Evolutionary conservation across 2,113 vertebrate genomes (phyloP), one percentile per base, ranked within the genome.

Genomic region (Podocnemis expansa): DNA sequence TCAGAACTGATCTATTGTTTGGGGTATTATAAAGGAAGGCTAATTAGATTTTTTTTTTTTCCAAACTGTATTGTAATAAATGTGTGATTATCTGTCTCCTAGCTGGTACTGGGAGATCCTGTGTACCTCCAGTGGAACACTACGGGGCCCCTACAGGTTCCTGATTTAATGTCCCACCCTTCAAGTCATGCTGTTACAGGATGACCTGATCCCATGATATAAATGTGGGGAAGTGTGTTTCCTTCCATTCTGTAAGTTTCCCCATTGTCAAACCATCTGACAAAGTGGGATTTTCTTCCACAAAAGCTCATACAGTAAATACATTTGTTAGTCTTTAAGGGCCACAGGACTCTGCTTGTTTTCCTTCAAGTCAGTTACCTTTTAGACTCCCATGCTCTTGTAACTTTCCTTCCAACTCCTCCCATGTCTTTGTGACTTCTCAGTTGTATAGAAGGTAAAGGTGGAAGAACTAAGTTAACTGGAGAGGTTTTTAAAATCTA

Each of bases 1-100:
- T 31, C 82, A 47, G 82, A 58, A 4, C 7, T 0, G 11, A 91
- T 90, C 58, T 0, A 0, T 29, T 25, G 0, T 13, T 87, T 34
- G 52, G 76, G 52, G 1, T 25, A 10, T 1, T 94, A 88, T 70
- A 16, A 76, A 91, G 49, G 29, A 31, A 79, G 79, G 47, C 83
- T 76, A 93, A 88, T 38, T 5, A 8, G 43, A 52, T 41, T 70
- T 49, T 7, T 87, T 81, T 84, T 45, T 76, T 70, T n/a, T n/a
- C n/a, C n/a, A n/a, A 78, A 86, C 75, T 56, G 31, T 25, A 78
- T 56, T 49, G 43, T 54, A 49, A 70, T 70, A 70, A 70, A 38
- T 70, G n/a, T 78, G 29, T 85, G 2, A 55, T 70, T 17, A 70
- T 70, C 63, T 84, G 38, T n/a, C 55, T 84, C 84, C 22, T 13